Conservation (phyloP, 2,797 vertebrate genomes). For the Artibeus jamaicensis region DNA sequence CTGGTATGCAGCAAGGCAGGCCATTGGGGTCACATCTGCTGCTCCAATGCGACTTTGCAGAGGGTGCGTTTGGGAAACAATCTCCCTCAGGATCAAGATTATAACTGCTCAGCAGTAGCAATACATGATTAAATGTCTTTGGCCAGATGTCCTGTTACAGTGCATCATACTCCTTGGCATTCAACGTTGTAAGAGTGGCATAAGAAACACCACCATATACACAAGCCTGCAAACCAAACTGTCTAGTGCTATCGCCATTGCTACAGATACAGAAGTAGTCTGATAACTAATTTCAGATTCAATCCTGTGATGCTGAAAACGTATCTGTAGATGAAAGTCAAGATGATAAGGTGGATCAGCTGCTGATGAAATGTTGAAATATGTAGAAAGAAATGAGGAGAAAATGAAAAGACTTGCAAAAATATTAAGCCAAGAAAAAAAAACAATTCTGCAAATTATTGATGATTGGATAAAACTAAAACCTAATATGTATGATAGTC, state of each 20-base stretch:
- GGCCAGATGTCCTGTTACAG: conserved; percentile 89
- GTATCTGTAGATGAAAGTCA: conserved; percentile 92
- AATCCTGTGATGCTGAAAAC: conserved; percentile 92
- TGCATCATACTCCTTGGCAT: conserved; percentile 92
- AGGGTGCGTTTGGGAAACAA: conserved; percentile 88
- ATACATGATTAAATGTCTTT: conserved; percentile 92
- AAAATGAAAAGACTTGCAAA: conserved; percentile 87
- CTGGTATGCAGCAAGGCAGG: conserved; percentile 92
- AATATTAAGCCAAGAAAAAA: conserved; percentile 88
- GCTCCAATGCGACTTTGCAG: conserved; percentile 93
- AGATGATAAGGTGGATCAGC: conserved; percentile 89
- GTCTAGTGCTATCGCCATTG: conserved; percentile 92
- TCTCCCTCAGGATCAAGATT: conserved; percentile 93
- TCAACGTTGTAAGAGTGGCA: conserved; percentile 85
- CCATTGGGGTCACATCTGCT: conserved; percentile 91
- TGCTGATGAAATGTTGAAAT: conserved; percentile 88
- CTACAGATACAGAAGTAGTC: conserved; percentile 94
- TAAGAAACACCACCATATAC: conserved; percentile 84
- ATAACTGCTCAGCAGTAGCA: conserved; percentile 92
- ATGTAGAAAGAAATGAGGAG: conserved; percentile 92
- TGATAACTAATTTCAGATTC: conserved; percentile 93
- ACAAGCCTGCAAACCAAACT: conserved; percentile 93
- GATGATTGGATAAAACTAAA: conserved; percentile 89
- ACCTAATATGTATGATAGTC: conserved; percentile 88
- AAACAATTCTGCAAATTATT: conserved; percentile 87